Percentiles rank a stretch among this genome's conserved stretches.
These are phyloP conservation scores for Holcopasites calliopsidis DNA, from an alignment of 1,140 invertebrate genomes.

Conservation along the genomic window DNA sequence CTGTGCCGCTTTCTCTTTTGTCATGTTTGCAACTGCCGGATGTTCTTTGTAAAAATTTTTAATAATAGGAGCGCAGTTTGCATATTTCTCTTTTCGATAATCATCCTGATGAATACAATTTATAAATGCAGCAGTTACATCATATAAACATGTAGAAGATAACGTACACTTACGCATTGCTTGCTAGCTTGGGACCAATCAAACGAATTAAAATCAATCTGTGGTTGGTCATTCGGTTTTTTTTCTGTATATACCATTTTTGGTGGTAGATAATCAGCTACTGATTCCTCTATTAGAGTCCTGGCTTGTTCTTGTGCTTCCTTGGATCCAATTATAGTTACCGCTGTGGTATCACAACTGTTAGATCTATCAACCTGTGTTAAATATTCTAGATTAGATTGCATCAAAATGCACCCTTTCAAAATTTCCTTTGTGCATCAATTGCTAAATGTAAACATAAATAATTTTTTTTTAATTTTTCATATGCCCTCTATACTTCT, in stretches of 20 bases:
- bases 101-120: slow-evolving; percentile 77
- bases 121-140: neutral
- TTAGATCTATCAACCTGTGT: slow-evolving; percentile 68
- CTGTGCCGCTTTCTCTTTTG: slow-evolving; percentile 81
- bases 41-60: slow-evolving; percentile 94
- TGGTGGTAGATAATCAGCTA: slow-evolving; percentile 25
- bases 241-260: neutral
- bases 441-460: too few relatives aligned
- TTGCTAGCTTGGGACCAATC: slow-evolving; percentile 26
- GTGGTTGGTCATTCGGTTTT: neutral
- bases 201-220: slow-evolving; percentile 26
- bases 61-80: slow-evolving; percentile 83
- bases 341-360: slow-evolving; percentile 72
- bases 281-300: slow-evolving; percentile 79
- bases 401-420: too few relatives aligned
- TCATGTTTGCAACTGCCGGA: slow-evolving; percentile 84
- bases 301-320: slow-evolving; percentile 80
- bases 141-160: neutral
- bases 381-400: slow-evolving; percentile 6
- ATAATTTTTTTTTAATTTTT: too few relatives aligned
- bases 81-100: slow-evolving; percentile 81
- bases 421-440: too few relatives aligned
- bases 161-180: slow-evolving; percentile 55
- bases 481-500: too few relatives aligned
- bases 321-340: slow-evolving; percentile 80